A percentile compares a stretch with the other conserved stretches of the same genome.
phyloP scores from a whole-genome alignment of 2,888 invertebrate genomes.

The Zaprionus bogoriensis region DNA sequence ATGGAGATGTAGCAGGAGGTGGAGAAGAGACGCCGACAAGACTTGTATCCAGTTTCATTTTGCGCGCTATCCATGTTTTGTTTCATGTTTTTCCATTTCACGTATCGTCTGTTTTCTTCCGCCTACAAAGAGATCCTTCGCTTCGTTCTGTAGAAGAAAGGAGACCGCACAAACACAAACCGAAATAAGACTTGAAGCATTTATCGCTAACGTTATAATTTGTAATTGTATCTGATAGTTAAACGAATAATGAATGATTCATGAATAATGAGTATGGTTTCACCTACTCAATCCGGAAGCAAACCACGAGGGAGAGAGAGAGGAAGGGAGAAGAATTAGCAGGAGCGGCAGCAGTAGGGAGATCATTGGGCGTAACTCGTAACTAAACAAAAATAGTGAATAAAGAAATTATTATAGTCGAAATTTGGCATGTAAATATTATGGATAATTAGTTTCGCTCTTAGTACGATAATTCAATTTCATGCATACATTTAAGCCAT shows the following conservation, averaged over 20 bases:
- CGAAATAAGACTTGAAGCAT: conserved; percentile 73
- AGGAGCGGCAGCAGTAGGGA: neutral
- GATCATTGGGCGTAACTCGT: conserved; percentile 5
- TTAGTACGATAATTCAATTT: conserved; percentile 26
- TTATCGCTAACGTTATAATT: conserved; percentile 54
- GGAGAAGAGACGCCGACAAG: conserved; percentile 36
- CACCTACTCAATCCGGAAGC: conserved; percentile 56
- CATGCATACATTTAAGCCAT: conserved; percentile 6
- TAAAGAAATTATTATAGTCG: conserved; percentile 43
- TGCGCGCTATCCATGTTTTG: neutral
- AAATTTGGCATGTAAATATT: conserved; percentile 48
- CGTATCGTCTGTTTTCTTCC: conserved; percentile 4
- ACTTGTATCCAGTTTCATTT: conserved; percentile 33
- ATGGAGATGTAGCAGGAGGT: neutral
- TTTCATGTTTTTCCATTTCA: conserved; percentile 7
- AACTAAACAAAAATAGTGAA: neutral
- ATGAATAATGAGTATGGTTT: conserved; percentile 10
- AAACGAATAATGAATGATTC: conserved; percentile 7
- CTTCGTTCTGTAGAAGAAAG: conserved; percentile 14
- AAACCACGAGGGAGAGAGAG: no score
- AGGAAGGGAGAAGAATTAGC: conserved; percentile 17
- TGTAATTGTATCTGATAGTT: conserved; percentile 24
- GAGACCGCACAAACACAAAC: conserved; percentile 33
- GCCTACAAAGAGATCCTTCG: neutral
- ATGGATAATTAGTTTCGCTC: conserved; percentile 25